phyloP scores from a whole-genome alignment of 2,113 vertebrate genomes.

The Plestiodon gilberti region DNA sequence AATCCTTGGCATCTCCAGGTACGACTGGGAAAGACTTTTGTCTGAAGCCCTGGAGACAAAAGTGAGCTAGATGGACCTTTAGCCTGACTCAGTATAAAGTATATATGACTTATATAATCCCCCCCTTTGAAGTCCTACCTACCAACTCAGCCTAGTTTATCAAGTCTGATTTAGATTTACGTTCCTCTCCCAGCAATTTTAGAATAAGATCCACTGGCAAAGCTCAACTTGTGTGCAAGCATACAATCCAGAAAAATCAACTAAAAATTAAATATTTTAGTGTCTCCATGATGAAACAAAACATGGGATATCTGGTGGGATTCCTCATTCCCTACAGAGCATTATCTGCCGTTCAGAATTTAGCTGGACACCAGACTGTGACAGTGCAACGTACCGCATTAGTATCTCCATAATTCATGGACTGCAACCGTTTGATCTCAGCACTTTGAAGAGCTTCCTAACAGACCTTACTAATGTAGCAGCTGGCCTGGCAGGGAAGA shows the following conservation, averaged over 20 bases:
- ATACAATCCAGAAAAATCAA: background rate
- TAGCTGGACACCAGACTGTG: background rate
- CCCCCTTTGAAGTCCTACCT: background rate
- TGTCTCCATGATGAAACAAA: background rate
- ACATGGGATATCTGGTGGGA: background rate
- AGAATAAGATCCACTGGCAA: background rate
- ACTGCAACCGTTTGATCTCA: slow-evolving; percentile 31
- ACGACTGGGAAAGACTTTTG: no score
- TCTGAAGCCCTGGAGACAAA: no score
- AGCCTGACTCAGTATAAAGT: no score
- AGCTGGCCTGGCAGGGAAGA: slow-evolving; percentile 28
- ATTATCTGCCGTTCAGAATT: background rate
- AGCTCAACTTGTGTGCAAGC: background rate
- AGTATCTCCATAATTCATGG: slow-evolving; percentile 11
- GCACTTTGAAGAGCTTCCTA: slow-evolving; percentile 26
- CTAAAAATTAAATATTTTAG: background rate
- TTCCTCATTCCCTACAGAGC: background rate
- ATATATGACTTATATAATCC: no score
- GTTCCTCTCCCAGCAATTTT: background rate
- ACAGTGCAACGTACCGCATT: background rate
- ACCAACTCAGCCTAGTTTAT: background rate
- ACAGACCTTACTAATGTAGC: slow-evolving; percentile 30
- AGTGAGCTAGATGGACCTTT: no score
- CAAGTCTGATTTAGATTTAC: background rate
- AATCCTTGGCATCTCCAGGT: no score